These are phyloP conservation scores for Morpho achilles DNA, from an alignment of 2,888 invertebrate species.

Conservation along the genomic window DNA sequence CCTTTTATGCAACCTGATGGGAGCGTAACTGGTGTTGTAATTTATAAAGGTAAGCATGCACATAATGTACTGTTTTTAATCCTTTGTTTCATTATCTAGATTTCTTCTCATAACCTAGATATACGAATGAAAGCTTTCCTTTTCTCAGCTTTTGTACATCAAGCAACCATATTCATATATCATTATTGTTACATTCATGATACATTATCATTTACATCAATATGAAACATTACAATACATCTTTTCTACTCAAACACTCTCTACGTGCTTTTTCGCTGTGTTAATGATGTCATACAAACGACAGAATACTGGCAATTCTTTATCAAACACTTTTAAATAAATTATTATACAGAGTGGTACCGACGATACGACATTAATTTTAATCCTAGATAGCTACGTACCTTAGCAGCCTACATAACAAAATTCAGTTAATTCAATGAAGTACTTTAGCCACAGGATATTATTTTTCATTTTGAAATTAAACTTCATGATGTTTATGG, in stretches of 20 bases:
- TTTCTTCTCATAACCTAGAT: conserved; percentile 31
- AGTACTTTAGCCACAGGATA: too few relatives aligned
- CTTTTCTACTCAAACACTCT: conserved; percentile 26
- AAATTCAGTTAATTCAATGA: too few relatives aligned
- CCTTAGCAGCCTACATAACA: too few relatives aligned
- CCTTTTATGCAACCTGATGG: conserved; percentile 78
- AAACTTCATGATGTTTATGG: too few relatives aligned
- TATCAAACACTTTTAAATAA: too few relatives aligned
- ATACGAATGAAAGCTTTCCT: conserved; percentile 24
- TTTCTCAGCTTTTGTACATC: conserved; percentile 22
- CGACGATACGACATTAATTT: too few relatives aligned
- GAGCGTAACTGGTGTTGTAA: conserved; percentile 76
- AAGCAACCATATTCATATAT: conserved; percentile 22
- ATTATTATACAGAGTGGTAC: too few relatives aligned
- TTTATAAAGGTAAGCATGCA: conserved; percentile 78
- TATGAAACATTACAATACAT: conserved; percentile 19
- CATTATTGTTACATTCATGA: conserved; percentile 1
- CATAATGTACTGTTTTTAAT: conserved; percentile 59
- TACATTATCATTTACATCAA: conserved; percentile 17
- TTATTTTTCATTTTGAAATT: too few relatives aligned
- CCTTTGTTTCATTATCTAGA: conserved; percentile 35
- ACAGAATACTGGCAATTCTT: neutral
- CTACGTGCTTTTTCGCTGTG: conserved; percentile 31
- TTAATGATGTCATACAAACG: conserved; percentile 27
- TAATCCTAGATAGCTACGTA: too few relatives aligned